phyloP scores from a whole-genome alignment of 2,113 vertebrate species.

The Corythaeola cristata region DNA sequence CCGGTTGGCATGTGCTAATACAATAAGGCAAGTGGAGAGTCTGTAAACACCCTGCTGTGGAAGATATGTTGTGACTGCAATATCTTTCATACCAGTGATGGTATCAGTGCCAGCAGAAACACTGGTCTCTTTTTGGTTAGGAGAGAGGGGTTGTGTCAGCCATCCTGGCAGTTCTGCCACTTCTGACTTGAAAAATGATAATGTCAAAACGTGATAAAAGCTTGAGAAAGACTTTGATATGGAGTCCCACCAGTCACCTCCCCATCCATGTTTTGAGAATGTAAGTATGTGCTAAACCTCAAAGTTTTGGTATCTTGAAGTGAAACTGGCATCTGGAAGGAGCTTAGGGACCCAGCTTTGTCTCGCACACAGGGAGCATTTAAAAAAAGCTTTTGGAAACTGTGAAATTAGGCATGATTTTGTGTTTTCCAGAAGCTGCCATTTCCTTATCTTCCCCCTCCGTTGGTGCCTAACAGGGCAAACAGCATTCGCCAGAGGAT shows the following conservation, averaged over 20 bases:
- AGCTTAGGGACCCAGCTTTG: neutral
- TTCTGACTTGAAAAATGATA: constrained; percentile 18
- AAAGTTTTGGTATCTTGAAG: neutral
- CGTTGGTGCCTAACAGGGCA: neutral
- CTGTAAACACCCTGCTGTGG: neutral
- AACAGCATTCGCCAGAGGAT: neutral
- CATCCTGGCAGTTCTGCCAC: neutral
- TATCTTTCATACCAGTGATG: constrained; percentile 13
- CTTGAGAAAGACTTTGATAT: constrained; percentile 22
- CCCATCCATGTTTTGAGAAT: neutral
- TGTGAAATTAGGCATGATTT: neutral
- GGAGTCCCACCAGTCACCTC: neutral
- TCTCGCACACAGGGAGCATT: neutral
- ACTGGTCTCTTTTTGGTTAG: neutral
- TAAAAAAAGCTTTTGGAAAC: neutral
- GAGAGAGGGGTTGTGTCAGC: neutral
- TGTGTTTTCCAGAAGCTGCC: neutral
- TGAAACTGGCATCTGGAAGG: neutral
- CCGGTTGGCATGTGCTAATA: neutral
- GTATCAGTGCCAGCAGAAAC: neutral
- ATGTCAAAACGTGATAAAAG: constrained; percentile 6
- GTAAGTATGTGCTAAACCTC: neutral
- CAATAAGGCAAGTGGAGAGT: neutral
- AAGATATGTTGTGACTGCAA: neutral
- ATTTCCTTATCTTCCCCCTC: neutral